Evolutionary conservation across 2,797 vertebrate species (phyloP).

Genomic region (Hozukius guyotensis): DNA sequence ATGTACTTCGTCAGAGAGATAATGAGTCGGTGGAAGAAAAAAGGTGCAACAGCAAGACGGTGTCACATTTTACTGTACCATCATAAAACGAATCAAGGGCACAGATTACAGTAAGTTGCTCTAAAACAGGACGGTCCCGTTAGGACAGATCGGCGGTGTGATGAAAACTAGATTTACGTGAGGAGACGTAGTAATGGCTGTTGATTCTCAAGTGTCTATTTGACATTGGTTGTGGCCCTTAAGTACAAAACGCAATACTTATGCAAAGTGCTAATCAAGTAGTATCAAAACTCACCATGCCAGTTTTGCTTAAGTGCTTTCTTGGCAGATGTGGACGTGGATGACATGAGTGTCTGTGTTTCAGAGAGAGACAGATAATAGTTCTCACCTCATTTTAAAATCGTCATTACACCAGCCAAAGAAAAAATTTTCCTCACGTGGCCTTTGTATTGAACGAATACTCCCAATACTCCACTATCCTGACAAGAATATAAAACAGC

Average conservation of each 20-base stretch:
- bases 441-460: conserved; percentile 46
- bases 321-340: conserved; percentile 72
- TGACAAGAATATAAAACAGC: conserved; percentile 70
- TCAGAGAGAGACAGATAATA: conserved; percentile 42
- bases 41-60: conserved; percentile 35
- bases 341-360: conserved; percentile 32
- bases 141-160: conserved; percentile 37
- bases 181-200: conserved; percentile 58
- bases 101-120: conserved; percentile 44
- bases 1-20: conserved; percentile 53
- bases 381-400: conserved; percentile 60
- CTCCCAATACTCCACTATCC: conserved; percentile 31
- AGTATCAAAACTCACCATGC: conserved; percentile 69
- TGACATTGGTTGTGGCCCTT: conserved; percentile 70
- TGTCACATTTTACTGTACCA: conserved; percentile 52
- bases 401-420: conserved; percentile 40
- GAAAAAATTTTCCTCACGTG: conserved; percentile 48
- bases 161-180: conserved; percentile 52
- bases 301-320: conserved; percentile 77
- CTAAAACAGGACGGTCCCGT: conserved; percentile 17
- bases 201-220: conserved; percentile 73
- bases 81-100: conserved; percentile 51
- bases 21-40: conserved; percentile 61
- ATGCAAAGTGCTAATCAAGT: conserved; percentile 73
- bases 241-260: conserved; percentile 69